Evolutionary conservation across 2,113 vertebrate species (phyloP).

Genomic region (Chionodraco myersi): DNA sequence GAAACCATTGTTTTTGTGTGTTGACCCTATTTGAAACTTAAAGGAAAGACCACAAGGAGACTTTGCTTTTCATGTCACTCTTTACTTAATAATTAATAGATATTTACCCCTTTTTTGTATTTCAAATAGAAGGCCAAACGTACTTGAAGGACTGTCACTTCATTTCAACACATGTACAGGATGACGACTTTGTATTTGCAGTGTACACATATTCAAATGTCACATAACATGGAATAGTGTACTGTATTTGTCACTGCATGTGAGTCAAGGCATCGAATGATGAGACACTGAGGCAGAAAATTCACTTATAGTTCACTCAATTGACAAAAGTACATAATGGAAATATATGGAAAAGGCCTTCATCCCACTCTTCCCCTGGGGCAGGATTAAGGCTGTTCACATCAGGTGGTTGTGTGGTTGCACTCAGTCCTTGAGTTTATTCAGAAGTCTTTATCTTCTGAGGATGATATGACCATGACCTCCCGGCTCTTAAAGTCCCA

Average conservation of each 20-base stretch:
- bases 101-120: neutral
- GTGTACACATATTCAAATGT: conserved; percentile 38
- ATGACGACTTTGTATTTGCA: conserved; percentile 24
- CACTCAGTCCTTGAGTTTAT: conserved; percentile 27
- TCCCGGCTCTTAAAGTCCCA: conserved; percentile 95
- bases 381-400: conserved; percentile 14
- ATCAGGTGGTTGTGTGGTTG: neutral
- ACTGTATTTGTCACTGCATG: neutral
- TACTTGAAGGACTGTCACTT: conserved; percentile 30
- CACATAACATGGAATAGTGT: conserved; percentile 24
- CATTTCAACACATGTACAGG: conserved; percentile 41
- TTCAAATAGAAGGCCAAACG: conserved; percentile 20
- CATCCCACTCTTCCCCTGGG: conserved; percentile 39
- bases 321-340: conserved; percentile 20
- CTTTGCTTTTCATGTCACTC: neutral
- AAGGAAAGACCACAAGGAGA: neutral
- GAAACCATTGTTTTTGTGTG: neutral
- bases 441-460: conserved; percentile 92
- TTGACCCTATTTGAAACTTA: neutral
- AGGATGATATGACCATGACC: conserved; percentile 87
- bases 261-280: conserved; percentile 31
- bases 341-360: conserved; percentile 64
- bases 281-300: conserved; percentile 35
- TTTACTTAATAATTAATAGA: neutral
- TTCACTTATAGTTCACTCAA: conserved; percentile 11